Base-by-base conservation (phyloP, 37 sponge, comb jelly and placozoan species). In the Amphimedon queenslandica region DNA sequence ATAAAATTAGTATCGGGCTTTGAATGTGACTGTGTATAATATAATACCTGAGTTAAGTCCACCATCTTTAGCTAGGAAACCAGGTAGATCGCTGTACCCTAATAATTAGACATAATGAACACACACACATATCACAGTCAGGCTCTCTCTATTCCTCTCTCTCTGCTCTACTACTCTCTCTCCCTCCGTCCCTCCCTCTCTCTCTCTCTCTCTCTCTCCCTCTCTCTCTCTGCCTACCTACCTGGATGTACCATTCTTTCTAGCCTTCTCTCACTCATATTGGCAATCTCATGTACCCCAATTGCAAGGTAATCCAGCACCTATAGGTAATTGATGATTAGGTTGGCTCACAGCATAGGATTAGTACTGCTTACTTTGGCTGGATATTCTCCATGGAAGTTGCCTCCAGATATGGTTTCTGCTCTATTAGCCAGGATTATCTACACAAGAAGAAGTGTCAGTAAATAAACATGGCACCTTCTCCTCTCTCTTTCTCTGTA, bases 331-430 rank as follows among this genome's bases (percentile, higher is more conserved):
- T 31, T 27, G 25, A 78, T 36, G 13, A 47, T 13, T 18, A 18
- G 53, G 13, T 13, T 47, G 13, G 13, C 53, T 61, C 3, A 63
- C 34, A 5, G 24, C 2, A 32, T 4, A 16, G 23, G 32, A 36
- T 42, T 71, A 10, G 13, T 47, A 47, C 8, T 8, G 0, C 68
- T 51, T 24, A 92, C 93, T 86, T 97, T 97, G 25, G 99, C 99
- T 28, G 99, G 99, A 71, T 97, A 97, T 57, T 97, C 95, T 33
- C 99, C 99, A 66, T 97, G 99, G 83, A 97, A 97, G 70, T 97
- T 94, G 3, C 99, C 99, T 58, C 92, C 92, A 31, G 90, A 90
- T 20, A 97, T 81, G 43, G 86, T 77, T 66, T 82, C 87, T 34
- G 67, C 63, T 38, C 83, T 57, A 5, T 81, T 74, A 20, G 82